Evolutionary conservation across 2,113 vertebrate genomes (phyloP).

Genomic region (Zootoca vivipara): DNA sequence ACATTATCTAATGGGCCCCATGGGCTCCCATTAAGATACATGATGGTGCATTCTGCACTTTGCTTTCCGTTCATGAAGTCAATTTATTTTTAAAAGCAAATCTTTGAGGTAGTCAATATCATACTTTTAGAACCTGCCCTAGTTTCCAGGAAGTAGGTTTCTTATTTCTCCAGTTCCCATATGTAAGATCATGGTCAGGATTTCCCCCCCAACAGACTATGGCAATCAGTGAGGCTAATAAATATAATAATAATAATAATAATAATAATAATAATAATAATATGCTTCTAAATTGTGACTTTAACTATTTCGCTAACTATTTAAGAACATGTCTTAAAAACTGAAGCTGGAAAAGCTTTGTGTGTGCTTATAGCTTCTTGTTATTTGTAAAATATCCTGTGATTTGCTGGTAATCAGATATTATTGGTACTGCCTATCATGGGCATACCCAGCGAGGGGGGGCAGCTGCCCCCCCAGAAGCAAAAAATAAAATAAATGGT

Average conservation of each 20-base stretch:
- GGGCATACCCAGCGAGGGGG: too few relatives aligned
- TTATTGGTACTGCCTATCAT: too few relatives aligned
- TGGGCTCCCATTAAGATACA: background rate
- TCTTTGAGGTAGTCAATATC: background rate
- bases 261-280: background rate
- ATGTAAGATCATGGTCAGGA: background rate
- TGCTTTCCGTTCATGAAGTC: background rate
- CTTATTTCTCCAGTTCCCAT: background rate
- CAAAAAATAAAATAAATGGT: too few relatives aligned
- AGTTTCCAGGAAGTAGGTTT: background rate
- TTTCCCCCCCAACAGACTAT: background rate
- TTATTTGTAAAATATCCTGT: background rate
- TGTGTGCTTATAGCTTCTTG: background rate
- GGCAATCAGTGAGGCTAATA: too few relatives aligned
- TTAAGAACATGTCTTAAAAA: background rate
- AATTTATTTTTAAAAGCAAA: constrained; percentile 1
- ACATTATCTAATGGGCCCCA: background rate
- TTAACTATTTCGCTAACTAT: background rate
- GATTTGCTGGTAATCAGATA: background rate
- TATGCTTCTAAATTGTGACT: background rate
- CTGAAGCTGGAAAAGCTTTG: background rate
- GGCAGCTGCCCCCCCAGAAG: too few relatives aligned
- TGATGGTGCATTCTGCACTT: background rate
- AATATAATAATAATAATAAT: too few relatives aligned
- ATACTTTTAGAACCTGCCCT: background rate